A percentile compares a stretch with the other conserved stretches of the same genome.
Conservation (phyloP, 2,797 vertebrate species). For the Sardinella longiceps region DNA sequence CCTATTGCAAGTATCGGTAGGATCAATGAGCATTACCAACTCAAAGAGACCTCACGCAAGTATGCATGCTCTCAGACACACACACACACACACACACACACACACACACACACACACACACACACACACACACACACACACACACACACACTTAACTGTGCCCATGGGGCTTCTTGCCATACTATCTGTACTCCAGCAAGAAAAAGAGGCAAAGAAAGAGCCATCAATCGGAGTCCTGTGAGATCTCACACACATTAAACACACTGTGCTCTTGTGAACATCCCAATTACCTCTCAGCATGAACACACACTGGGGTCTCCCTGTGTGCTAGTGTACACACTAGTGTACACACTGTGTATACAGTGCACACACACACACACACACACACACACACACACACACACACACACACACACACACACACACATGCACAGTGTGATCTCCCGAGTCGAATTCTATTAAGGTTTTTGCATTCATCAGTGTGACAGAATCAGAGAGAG, state of each 20-base stretch:
- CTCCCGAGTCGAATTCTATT: background rate
- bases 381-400: background rate
- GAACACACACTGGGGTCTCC: background rate
- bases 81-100: background rate
- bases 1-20: background rate
- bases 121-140: background rate
- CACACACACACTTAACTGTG: background rate
- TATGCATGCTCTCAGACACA: background rate
- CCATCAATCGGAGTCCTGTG: constrained; percentile 4
- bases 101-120: background rate
- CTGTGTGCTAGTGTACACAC: background rate
- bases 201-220: background rate
- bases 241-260: constrained; percentile 13
- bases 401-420: constrained; percentile 4
- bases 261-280: background rate
- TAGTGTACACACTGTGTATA: no score
- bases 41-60: background rate
- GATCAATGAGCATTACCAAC: background rate
- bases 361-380: background rate
- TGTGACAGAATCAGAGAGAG: background rate
- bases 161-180: background rate
- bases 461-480: background rate
- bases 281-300: background rate
- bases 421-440: background rate
- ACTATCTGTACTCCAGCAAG: background rate